A percentile compares a stretch with the other conserved stretches of the same genome.
phyloP scores from a whole-genome alignment of 2,888 invertebrate genomes.

The Catotricha subobsoleta region DNA sequence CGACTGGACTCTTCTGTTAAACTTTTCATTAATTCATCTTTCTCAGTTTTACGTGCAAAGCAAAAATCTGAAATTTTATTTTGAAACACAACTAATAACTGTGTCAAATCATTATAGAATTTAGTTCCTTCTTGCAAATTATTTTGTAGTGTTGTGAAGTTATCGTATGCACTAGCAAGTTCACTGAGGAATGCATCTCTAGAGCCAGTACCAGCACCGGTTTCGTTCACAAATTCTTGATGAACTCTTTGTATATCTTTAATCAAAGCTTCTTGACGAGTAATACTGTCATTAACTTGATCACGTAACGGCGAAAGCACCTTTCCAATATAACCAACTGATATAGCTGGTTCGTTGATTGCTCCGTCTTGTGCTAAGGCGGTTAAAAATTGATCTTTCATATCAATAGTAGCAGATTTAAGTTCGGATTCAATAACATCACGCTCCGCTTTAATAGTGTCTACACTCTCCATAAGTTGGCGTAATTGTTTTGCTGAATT shows the following conservation, averaged over 20 bases:
- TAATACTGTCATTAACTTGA: slow-evolving; percentile 56
- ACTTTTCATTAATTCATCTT: slow-evolving; percentile 92
- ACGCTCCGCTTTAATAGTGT: slow-evolving; percentile 71
- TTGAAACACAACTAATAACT: slow-evolving; percentile 86
- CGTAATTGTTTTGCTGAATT: slow-evolving; percentile 48
- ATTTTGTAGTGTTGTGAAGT: slow-evolving; percentile 73
- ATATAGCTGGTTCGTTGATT: slow-evolving; percentile 57
- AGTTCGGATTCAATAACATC: slow-evolving; percentile 78
- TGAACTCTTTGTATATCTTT: slow-evolving; percentile 43
- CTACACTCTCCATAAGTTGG: slow-evolving; percentile 65
- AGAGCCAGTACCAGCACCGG: slow-evolving; percentile 41
- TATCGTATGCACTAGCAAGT: slow-evolving; percentile 80
- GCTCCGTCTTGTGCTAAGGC: slow-evolving; percentile 60
- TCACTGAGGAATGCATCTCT: slow-evolving; percentile 68
- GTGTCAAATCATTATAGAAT: slow-evolving; percentile 85
- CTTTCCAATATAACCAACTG: slow-evolving; percentile 51
- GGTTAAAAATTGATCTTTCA: slow-evolving; percentile 60
- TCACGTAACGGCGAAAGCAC: slow-evolving; percentile 60
- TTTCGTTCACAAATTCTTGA: slow-evolving; percentile 32
- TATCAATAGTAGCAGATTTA: slow-evolving; percentile 59
- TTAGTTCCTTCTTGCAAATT: slow-evolving; percentile 93
- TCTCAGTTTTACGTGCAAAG: slow-evolving; percentile 97
- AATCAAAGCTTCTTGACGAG: slow-evolving; percentile 50
- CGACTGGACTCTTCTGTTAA: slow-evolving; percentile 68
- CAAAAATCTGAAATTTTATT: slow-evolving; percentile 96